Percentiles rank a stretch among this genome's conserved stretches.
Evolutionary conservation across 2,797 vertebrate genomes (phyloP).

Genomic region (Sparus aurata): DNA sequence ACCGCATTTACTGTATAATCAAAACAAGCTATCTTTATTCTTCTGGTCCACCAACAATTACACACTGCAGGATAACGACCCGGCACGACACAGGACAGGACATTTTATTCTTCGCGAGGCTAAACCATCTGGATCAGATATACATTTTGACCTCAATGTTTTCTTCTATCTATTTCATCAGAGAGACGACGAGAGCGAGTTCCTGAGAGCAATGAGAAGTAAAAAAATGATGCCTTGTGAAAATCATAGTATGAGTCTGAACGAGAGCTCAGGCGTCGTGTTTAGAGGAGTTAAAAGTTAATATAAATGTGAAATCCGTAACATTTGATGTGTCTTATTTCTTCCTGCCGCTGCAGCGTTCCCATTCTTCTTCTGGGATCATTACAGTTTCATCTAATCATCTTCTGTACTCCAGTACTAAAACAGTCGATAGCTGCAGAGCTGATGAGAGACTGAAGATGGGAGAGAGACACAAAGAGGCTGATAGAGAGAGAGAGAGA

Average conservation of each 20-base stretch:
- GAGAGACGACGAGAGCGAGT: neutral
- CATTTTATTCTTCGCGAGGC: neutral
- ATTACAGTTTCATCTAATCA: conserved; percentile 32
- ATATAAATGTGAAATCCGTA: no score
- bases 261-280: no score
- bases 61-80: neutral
- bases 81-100: neutral
- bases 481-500: neutral
- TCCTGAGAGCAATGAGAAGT: neutral
- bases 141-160: neutral
- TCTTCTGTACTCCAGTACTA: conserved; percentile 25
- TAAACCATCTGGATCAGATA: neutral
- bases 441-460: conserved; percentile 4
- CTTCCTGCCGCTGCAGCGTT: no score
- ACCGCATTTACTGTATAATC: neutral
- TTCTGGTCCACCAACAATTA: neutral
- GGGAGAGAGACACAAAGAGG: neutral
- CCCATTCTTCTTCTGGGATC: conserved; percentile 2
- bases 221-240: neutral
- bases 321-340: no score
- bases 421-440: conserved; percentile 15
- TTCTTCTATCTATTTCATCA: neutral
- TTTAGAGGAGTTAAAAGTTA: no score
- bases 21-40: neutral
- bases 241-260: no score